These are phyloP conservation scores for Delichon dasypus DNA, from an alignment of 2,797 vertebrate genomes.

Conservation along the genomic window DNA sequence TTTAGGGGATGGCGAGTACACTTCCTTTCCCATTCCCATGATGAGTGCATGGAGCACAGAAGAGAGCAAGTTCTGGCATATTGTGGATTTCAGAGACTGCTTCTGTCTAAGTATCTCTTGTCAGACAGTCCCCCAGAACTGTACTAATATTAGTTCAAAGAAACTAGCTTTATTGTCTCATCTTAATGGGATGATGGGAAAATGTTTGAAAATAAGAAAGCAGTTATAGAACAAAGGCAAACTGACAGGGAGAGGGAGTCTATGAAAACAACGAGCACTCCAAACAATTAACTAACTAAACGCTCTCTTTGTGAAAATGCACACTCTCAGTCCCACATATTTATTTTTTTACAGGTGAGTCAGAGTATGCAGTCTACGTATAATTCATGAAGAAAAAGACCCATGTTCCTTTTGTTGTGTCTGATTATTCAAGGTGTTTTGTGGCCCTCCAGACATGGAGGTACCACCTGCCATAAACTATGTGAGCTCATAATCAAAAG, in stretches of 20 bases:
- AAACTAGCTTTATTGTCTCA: background rate
- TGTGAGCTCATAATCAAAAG: background rate
- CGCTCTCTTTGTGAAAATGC: background rate
- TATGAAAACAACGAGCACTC: constrained; percentile 16
- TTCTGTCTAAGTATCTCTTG: background rate
- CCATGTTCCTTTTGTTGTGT: background rate
- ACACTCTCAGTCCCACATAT: background rate
- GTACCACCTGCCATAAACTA: background rate
- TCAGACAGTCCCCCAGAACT: background rate
- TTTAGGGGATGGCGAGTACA: background rate
- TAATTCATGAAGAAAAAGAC: background rate
- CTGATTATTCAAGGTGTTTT: background rate
- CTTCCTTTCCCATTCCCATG: background rate
- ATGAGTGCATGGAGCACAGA: background rate
- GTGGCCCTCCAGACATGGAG: background rate
- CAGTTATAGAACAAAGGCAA: constrained; percentile 10
- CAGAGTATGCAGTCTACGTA: background rate
- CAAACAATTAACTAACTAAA: constrained; percentile 9
- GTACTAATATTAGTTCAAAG: constrained; percentile 45
- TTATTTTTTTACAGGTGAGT: background rate
- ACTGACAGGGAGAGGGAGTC: background rate
- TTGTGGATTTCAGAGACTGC: background rate
- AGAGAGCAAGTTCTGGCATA: background rate
- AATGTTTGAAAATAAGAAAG: constrained; percentile 29
- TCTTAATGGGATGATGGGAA: background rate